Conservation (phyloP, 2,888 invertebrate species). For the Himalopsyche japonica region DNA sequence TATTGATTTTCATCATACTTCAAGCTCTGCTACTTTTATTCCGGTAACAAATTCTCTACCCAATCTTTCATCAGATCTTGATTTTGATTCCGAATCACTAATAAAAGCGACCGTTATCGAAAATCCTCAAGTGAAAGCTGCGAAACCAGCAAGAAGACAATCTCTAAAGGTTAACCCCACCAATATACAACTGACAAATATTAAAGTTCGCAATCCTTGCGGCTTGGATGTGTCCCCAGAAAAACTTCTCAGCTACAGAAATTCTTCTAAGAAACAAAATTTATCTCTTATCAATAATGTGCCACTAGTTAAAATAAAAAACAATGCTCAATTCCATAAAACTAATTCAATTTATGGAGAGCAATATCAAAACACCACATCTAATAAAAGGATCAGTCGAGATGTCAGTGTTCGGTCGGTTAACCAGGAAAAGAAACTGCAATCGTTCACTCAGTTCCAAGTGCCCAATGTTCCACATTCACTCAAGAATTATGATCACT, state of each 20-base stretch:
- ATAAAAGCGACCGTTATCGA: background rate
- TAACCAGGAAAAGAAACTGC: background rate
- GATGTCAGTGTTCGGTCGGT: background rate
- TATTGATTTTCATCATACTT: background rate
- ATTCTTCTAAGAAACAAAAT: background rate
- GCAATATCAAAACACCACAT: background rate
- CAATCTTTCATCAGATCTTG: background rate
- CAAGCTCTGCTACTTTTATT: background rate
- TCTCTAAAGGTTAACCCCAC: background rate
- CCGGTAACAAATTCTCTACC: background rate
- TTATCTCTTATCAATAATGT: background rate
- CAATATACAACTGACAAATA: background rate
- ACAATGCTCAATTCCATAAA: background rate
- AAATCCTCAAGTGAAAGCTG: background rate
- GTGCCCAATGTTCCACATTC: background rate
- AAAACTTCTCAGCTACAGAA: background rate
- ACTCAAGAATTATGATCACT: background rate
- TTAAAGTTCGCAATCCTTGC: background rate
- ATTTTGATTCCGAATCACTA: background rate
- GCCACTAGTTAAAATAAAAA: background rate
- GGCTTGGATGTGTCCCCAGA: background rate
- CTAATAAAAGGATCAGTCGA: background rate
- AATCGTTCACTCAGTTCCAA: background rate
- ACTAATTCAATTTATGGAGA: background rate
- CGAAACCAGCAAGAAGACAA: background rate